Percentiles rank a stretch among this genome's conserved stretches.
Conservation (phyloP, 1,140 invertebrate species). For the Choristoneura fumiferana region DNA sequence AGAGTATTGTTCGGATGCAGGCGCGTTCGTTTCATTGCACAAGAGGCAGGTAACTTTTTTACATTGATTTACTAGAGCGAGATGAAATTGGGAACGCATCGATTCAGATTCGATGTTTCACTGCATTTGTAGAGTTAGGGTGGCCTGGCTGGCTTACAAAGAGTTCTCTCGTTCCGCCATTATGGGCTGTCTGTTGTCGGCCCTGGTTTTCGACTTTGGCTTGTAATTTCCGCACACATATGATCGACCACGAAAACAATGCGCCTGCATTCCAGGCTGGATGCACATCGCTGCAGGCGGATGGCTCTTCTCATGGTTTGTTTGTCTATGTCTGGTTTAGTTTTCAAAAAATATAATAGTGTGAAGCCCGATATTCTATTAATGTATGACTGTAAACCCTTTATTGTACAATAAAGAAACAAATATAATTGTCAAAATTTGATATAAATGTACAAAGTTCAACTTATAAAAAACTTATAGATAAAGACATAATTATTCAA, state of each 20-base stretch:
- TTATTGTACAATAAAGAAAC: no score
- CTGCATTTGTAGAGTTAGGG: slow-evolving; percentile 6
- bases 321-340: no score
- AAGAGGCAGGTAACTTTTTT: slow-evolving; percentile 10
- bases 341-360: no score
- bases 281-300: no score
- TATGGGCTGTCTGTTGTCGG: background rate
- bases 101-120: slow-evolving; percentile 9
- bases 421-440: no score
- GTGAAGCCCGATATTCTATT: no score
- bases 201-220: background rate
- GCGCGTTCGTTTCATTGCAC: background rate
- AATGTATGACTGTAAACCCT: no score
- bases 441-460: no score
- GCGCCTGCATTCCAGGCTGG: background rate
- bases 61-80: slow-evolving; percentile 15
- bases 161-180: background rate
- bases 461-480: no score
- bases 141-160: slow-evolving; percentile 6
- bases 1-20: slow-evolving; percentile 2
- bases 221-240: slow-evolving; percentile 8
- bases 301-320: no score
- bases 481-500: no score
- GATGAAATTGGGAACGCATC: slow-evolving; percentile 15
- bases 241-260: slow-evolving; percentile 9